Evolutionary conservation across 2,113 vertebrate genomes (phyloP).

Genomic region (Tragelaphus buxtoni): DNA sequence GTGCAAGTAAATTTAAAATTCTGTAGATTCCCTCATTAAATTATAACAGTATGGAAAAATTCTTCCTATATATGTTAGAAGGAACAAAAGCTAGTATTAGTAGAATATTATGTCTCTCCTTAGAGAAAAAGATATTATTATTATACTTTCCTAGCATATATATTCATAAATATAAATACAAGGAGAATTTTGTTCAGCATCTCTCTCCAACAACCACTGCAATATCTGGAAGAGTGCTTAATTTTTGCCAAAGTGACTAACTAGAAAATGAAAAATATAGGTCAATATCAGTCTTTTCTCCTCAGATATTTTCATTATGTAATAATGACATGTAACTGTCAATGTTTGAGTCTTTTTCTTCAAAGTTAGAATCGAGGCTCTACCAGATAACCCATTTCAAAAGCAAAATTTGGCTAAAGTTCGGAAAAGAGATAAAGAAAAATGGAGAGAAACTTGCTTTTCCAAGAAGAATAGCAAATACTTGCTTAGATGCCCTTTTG

Average conservation of each 20-base stretch:
- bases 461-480: background rate
- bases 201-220: background rate
- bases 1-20: background rate
- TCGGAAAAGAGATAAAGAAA: background rate
- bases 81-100: background rate
- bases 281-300: background rate
- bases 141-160: background rate
- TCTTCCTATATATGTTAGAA: background rate
- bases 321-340: background rate
- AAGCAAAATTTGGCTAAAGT: background rate
- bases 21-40: background rate
- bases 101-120: background rate
- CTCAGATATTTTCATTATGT: background rate
- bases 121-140: background rate
- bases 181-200: background rate
- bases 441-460: background rate
- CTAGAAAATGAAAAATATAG: background rate
- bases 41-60: background rate
- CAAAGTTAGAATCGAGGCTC: background rate
- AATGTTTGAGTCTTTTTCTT: constrained; percentile 5
- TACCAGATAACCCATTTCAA: background rate
- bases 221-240: background rate
- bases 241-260: background rate
- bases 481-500: background rate
- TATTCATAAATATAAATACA: background rate